Evolutionary conservation across 2,113 vertebrate species (phyloP).

Genomic region (Bujurquina vittata): DNA sequence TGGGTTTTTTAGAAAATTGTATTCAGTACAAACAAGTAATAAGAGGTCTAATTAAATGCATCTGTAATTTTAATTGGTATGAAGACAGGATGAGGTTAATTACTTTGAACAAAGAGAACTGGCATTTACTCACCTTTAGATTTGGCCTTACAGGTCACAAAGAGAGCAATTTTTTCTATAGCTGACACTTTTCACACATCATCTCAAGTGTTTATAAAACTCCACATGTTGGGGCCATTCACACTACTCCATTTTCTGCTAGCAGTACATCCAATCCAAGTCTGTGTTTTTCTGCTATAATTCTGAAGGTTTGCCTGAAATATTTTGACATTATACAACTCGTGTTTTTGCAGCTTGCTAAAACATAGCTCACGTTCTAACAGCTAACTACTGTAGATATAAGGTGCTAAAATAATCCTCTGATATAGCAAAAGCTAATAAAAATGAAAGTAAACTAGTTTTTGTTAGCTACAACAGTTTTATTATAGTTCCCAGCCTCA

Average conservation of each 20-base stretch:
- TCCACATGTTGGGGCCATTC: not conserved
- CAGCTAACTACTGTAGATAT: not conserved
- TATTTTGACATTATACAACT: not conserved
- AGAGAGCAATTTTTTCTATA: not conserved
- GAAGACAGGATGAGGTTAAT: not conserved
- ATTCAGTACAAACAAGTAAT: not conserved
- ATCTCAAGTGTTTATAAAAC: not conserved
- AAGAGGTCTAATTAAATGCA: not conserved
- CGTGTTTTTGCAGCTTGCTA: not conserved
- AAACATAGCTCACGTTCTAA: not conserved
- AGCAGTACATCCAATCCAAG: not conserved
- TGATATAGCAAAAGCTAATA: not conserved
- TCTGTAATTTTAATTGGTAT: not conserved
- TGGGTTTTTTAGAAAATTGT: not conserved
- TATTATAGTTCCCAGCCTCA: not conserved
- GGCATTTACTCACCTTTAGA: slow-evolving; percentile 4
- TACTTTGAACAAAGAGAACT: not conserved
- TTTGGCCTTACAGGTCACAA: not conserved
- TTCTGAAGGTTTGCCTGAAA: not conserved
- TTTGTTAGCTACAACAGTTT: not conserved
- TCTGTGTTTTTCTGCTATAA: not conserved
- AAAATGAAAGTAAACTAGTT: not conserved
- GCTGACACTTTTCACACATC: not conserved
- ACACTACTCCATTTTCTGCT: not conserved
- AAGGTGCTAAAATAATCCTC: not conserved